Conservation (phyloP, 2,888 invertebrate genomes). For the Bellardia bayeri region DNA sequence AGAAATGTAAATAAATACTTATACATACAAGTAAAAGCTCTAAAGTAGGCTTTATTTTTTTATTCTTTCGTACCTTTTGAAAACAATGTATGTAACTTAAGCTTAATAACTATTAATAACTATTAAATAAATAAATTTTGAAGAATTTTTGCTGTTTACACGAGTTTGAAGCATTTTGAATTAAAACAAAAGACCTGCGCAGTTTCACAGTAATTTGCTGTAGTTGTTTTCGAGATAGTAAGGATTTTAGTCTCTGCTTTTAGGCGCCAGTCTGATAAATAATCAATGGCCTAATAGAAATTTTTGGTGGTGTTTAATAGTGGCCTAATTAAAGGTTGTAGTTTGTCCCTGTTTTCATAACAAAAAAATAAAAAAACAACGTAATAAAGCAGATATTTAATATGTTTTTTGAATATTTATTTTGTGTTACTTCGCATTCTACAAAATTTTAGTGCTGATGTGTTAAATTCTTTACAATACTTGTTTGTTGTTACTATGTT, state of each 20-base stretch:
- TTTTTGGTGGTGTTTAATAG: not conserved
- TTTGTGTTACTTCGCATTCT: not conserved
- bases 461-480: slow-evolving; percentile 34
- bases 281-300: slow-evolving; percentile 7
- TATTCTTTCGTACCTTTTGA: not conserved
- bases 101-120: too few species aligned
- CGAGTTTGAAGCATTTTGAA: too few species aligned
- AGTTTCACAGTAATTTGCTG: not conserved
- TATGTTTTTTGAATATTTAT: not conserved
- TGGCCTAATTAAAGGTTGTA: not conserved
- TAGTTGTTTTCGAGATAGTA: not conserved
- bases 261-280: slow-evolving; percentile 16
- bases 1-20: not conserved
- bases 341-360: not conserved
- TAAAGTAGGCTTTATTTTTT: slow-evolving; percentile 29
- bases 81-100: not conserved
- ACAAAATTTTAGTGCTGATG: slow-evolving; percentile 41
- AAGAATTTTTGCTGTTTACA: too few species aligned
- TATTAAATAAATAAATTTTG: too few species aligned
- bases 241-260: not conserved
- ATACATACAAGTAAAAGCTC: not conserved
- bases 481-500: not conserved
- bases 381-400: slow-evolving; percentile 21
- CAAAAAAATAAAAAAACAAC: not conserved
- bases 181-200: slow-evolving; percentile 16